Evolutionary conservation across 1,140 invertebrate genomes (phyloP).

Genomic region (Pissodes strobi): DNA sequence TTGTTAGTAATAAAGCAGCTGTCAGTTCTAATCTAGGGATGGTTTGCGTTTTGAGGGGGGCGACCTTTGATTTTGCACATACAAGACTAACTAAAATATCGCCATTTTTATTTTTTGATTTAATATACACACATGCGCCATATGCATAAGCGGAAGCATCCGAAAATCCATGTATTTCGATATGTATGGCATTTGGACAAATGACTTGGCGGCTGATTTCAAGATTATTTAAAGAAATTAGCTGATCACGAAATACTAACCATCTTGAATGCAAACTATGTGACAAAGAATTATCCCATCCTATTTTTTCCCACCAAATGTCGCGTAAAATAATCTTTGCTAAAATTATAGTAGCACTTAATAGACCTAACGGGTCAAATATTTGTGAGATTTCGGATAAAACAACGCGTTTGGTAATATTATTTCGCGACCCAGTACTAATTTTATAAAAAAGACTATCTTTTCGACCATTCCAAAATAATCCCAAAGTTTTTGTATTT

Average conservation of each 20-base stretch:
- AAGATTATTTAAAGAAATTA: too few relatives aligned
- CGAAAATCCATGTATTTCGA: not conserved
- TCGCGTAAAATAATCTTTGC: not conserved
- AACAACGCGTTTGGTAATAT: not conserved
- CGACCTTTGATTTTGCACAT: slow-evolving; percentile 53
- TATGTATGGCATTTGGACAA: not conserved
- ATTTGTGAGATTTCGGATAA: not conserved
- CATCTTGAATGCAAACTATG: too few relatives aligned
- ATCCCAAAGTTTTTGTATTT: too few relatives aligned
- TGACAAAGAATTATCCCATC: too few relatives aligned
- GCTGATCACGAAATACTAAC: too few relatives aligned
- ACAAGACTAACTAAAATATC: slow-evolving; percentile 41
- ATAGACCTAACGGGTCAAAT: too few relatives aligned
- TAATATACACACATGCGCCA: too few relatives aligned
- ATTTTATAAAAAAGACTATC: not conserved
- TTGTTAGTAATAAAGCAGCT: too few relatives aligned
- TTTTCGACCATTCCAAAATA: too few relatives aligned
- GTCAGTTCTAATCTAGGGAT: too few relatives aligned
- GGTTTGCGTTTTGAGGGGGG: slow-evolving; percentile 54
- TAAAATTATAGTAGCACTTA: too few relatives aligned
- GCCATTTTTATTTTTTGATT: slow-evolving; percentile 24
- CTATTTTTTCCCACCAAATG: not conserved
- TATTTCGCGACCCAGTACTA: not conserved
- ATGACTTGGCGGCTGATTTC: not conserved
- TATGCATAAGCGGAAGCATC: not conserved